Evolutionary conservation across 2,113 vertebrate species (phyloP).

Genomic region (Heterocephalus glaber): DNA sequence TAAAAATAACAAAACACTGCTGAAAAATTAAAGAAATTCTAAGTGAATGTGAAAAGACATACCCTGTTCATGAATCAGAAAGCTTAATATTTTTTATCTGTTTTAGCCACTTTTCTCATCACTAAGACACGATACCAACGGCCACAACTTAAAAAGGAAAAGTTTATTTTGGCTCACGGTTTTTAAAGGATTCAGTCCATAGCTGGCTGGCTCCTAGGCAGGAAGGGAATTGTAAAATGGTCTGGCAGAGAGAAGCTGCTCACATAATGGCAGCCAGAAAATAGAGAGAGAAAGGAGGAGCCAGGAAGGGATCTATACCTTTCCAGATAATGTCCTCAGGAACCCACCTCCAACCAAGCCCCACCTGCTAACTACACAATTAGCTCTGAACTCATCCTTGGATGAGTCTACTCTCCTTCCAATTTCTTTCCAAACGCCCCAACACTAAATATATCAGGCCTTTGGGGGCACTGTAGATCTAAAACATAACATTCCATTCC

Average conservation of each 20-base stretch:
- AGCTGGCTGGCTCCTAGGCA: neutral
- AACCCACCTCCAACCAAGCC: neutral
- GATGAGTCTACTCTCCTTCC: neutral
- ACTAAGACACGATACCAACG: neutral
- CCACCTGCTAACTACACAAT: neutral
- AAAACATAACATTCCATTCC: neutral
- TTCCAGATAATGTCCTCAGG: neutral
- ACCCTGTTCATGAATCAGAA: neutral
- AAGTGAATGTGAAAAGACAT: neutral
- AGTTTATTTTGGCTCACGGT: neutral
- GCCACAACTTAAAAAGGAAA: neutral
- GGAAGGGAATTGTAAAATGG: neutral
- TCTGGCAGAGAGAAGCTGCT: neutral
- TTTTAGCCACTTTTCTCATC: neutral
- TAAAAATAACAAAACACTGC: neutral
- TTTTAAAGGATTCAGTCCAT: neutral
- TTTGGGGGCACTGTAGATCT: neutral
- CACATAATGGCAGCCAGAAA: neutral
- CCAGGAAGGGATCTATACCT: neutral
- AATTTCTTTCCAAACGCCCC: neutral
- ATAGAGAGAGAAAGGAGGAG: neutral
- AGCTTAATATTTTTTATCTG: neutral
- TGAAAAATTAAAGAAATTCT: neutral
- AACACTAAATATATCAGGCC: neutral
- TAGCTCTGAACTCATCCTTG: neutral